Percentiles rank a stretch among this genome's conserved stretches.
These are phyloP conservation scores for Huso huso DNA, from an alignment of 2,797 vertebrate species.

Conservation along the genomic window DNA sequence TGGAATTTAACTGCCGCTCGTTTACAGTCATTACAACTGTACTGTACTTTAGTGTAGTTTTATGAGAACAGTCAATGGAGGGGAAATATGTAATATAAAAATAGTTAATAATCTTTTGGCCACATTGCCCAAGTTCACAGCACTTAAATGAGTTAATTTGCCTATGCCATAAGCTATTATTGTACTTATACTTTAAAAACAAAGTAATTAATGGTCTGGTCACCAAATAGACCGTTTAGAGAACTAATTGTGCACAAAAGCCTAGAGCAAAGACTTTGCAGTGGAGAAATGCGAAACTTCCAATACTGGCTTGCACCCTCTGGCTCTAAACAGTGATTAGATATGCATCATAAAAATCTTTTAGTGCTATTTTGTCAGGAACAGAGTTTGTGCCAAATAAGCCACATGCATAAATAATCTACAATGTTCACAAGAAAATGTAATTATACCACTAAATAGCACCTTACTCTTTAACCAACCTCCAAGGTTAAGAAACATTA, in stretches of 20 bases:
- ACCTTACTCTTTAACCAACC: slow-evolving; percentile 10
- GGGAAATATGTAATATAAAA: slow-evolving; percentile 27
- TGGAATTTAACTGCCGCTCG: no score
- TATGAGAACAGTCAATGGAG: no score
- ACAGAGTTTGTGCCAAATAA: slow-evolving; percentile 34
- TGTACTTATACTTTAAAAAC: slow-evolving; percentile 54
- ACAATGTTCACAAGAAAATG: neutral
- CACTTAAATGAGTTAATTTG: slow-evolving; percentile 16
- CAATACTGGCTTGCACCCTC: slow-evolving; percentile 53
- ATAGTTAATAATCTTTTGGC: slow-evolving; percentile 31
- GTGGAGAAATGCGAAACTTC: slow-evolving; percentile 57
- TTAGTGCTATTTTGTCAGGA: slow-evolving; percentile 57
- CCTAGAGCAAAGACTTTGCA: slow-evolving; percentile 58
- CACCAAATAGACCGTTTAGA: slow-evolving; percentile 64
- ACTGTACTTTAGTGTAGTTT: no score
- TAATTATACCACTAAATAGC: slow-evolving; percentile 10
- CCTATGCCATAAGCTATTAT: slow-evolving; percentile 19
- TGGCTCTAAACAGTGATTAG: slow-evolving; percentile 61
- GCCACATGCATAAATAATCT: slow-evolving; percentile 29
- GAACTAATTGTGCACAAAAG: slow-evolving; percentile 68
- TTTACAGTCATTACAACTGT: no score
- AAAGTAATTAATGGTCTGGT: slow-evolving; percentile 38
- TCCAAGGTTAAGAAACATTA: neutral
- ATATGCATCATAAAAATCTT: slow-evolving; percentile 63
- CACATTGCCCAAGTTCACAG: neutral